Evolutionary conservation across 2,888 invertebrate genomes (phyloP).

Genomic region (Leptopterna dolabrata): DNA sequence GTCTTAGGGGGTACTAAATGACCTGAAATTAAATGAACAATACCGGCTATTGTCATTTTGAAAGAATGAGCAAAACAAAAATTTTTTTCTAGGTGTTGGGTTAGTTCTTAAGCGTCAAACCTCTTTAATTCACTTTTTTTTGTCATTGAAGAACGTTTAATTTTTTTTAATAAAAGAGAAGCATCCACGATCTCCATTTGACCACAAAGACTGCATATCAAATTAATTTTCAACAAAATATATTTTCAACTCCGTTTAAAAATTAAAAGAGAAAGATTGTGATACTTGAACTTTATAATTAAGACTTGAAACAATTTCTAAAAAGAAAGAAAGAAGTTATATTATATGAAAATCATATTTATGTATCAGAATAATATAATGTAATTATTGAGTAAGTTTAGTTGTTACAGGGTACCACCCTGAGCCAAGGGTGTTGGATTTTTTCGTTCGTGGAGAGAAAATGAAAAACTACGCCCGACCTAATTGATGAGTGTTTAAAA

Average conservation of each 20-base stretch:
- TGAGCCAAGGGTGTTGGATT: neutral
- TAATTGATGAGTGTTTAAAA: neutral
- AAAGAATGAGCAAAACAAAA: neutral
- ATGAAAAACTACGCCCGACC: neutral
- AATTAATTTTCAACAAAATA: conserved; percentile 51
- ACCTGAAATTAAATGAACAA: neutral
- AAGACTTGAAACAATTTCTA: conserved; percentile 55
- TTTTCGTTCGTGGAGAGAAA: neutral
- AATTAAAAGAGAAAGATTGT: conserved; percentile 44
- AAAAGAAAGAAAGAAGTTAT: conserved; percentile 30
- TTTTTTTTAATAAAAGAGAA: conserved; percentile 19
- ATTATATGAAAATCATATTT: conserved; percentile 46
- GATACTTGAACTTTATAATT: conserved; percentile 55
- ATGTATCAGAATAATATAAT: conserved; percentile 9
- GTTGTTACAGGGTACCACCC: conserved; percentile 47
- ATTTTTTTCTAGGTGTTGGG: conserved; percentile 36
- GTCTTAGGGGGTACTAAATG: conserved; percentile 28
- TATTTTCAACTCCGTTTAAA: conserved; percentile 41
- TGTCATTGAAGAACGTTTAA: neutral
- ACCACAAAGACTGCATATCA: conserved; percentile 57
- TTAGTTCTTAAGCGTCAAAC: conserved; percentile 10
- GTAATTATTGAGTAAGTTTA: conserved; percentile 50
- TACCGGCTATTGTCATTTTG: neutral
- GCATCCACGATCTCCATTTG: conserved; percentile 56
- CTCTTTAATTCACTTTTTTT: neutral